Evolutionary conservation across 2,888 invertebrate species (phyloP), one percentile per base, ranked within the genome.

Genomic region (Dione juno): DNA sequence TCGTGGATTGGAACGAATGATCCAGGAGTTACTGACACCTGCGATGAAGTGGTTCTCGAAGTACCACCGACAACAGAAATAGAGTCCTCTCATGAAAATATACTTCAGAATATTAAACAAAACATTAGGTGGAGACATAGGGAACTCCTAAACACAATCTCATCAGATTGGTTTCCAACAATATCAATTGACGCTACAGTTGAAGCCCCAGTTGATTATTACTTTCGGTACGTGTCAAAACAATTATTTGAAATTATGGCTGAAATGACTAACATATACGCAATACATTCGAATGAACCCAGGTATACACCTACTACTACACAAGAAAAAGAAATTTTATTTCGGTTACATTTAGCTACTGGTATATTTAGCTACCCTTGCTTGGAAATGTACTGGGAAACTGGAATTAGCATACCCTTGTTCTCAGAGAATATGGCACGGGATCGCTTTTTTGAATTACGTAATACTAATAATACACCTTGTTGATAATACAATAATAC

Each of bases 231-330:
- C 50, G 72, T 78, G 14, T 76, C 75, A 37, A 71, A 74, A 73
- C 72, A 76, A 64, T 76, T 78, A 69, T 77, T 79, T 75, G 11
- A 58, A 10, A 21, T 59, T 57, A 77, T 78, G 76, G 77, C 78
- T 72, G 76, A 76, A 73, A 78, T 76, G 75, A 76, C 76, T 13
- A 79, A 78, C 69, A 61, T 76, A 77, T 79, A 78, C 54, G 76
- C 78, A 28, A 54, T 40, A 50, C 66, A 74, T 43, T 68, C 69
- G 9, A 71, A 71, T 52, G 73, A 61, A 58, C 64, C 14, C 14
- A 77, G 74, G 35, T 79, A 50, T 54, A 78, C 75, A 71, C 73
- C 73, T 73, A 75, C 76, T 45, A 69, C 73, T 74, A 16, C 73
- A 41, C 7, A 73, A 21, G 77, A 78, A 77, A 59, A 78, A 68